Conservation (phyloP, 2,888 invertebrate species). For the Tipula confusa region DNA sequence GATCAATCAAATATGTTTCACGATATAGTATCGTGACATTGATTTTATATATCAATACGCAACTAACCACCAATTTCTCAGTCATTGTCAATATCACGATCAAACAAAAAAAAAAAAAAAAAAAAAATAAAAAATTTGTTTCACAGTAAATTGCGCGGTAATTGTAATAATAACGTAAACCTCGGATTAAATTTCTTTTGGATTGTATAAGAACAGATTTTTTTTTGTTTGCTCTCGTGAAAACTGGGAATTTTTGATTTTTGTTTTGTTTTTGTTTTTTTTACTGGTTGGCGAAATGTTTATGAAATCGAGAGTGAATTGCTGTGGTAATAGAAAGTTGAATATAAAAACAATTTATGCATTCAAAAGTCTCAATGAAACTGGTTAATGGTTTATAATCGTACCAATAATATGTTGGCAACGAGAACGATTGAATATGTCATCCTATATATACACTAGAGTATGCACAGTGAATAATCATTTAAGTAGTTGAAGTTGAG, state of each 20-base stretch:
- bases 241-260: too few species aligned
- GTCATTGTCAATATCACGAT: conserved; percentile 7
- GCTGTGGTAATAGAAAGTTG: conserved; percentile 12
- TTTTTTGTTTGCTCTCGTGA: background rate
- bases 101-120: background rate
- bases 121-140: background rate
- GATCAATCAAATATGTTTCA: background rate
- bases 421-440: background rate
- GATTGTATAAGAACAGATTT: background rate
- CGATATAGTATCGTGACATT: background rate
- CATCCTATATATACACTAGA: background rate
- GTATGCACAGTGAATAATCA: background rate
- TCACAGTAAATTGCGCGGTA: background rate
- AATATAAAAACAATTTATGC: background rate
- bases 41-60: background rate
- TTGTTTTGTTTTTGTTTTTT: background rate
- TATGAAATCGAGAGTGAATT: conserved; percentile 12
- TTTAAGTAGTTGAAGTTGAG: background rate
- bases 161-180: background rate
- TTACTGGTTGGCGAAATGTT: background rate
- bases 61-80: background rate
- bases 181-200: background rate
- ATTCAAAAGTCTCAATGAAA: background rate
- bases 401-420: background rate
- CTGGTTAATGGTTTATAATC: background rate